These are phyloP conservation scores for Lontra canadensis DNA, from an alignment of 2,113 vertebrate species.

Conservation along the genomic window DNA sequence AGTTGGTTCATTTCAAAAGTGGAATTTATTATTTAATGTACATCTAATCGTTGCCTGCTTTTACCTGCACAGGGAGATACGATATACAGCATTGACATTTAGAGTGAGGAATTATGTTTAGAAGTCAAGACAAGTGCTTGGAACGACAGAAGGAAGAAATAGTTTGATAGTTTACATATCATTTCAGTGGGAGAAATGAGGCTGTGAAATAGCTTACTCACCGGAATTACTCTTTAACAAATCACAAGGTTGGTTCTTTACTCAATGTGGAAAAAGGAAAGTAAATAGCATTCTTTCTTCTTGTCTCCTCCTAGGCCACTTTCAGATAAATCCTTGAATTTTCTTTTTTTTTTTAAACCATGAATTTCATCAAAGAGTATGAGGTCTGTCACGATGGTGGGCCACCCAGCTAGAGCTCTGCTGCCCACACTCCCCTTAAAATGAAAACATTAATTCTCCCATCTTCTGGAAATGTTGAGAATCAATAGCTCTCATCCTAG, in stretches of 20 bases:
- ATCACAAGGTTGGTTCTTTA: neutral
- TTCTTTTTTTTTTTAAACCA: neutral
- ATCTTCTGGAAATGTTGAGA: neutral
- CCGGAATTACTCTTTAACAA: neutral
- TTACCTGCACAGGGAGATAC: neutral
- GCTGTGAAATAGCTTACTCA: neutral
- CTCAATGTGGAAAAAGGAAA: neutral
- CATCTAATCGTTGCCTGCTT: neutral
- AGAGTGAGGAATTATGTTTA: neutral
- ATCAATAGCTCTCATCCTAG: neutral
- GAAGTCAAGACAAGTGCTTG: constrained; percentile 16
- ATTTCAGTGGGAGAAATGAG: neutral
- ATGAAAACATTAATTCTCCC: neutral
- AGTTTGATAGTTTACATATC: neutral
- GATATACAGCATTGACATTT: neutral
- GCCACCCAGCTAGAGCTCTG: too few species aligned
- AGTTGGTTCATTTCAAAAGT: constrained; percentile 2
- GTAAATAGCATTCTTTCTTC: neutral
- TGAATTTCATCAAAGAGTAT: neutral
- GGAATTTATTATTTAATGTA: constrained; percentile 12
- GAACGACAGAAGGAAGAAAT: neutral
- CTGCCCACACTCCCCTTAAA: neutral
- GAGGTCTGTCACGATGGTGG: too few species aligned
- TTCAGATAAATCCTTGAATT: neutral
- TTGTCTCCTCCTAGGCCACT: neutral